phyloP scores from a whole-genome alignment of 2,888 invertebrate species.

The Nomada hirtipes region DNA sequence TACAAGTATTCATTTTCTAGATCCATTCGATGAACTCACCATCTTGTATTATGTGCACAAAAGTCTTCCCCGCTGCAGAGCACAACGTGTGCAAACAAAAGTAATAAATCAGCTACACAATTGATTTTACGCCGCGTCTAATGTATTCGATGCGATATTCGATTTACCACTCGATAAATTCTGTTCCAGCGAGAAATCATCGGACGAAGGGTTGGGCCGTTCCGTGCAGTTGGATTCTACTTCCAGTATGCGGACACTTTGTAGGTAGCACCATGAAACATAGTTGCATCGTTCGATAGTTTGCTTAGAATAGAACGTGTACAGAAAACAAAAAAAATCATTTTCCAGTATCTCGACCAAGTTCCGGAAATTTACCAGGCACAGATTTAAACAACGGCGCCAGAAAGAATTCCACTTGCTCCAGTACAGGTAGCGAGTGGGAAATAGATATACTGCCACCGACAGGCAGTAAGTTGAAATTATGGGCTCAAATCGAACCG shows the following conservation, averaged over 20 bases:
- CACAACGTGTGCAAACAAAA: constrained; percentile 75
- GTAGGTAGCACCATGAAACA: constrained; percentile 66
- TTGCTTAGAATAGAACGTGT: background rate
- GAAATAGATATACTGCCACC: constrained; percentile 77
- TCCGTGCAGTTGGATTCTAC: constrained; percentile 74
- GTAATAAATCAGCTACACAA: constrained; percentile 58
- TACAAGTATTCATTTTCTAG: constrained; percentile 64
- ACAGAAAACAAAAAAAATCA: background rate
- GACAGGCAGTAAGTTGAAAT: constrained; percentile 74
- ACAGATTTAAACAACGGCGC: constrained; percentile 73
- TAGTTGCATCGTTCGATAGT: background rate
- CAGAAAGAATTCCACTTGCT: constrained; percentile 80
- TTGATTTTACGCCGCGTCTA: constrained; percentile 14
- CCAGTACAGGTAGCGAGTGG: constrained; percentile 81
- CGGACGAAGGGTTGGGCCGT: constrained; percentile 76
- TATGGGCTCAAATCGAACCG: background rate
- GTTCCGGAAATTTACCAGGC: constrained; percentile 80
- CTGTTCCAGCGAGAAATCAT: constrained; percentile 73
- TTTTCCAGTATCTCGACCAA: constrained; percentile 76
- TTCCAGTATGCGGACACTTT: constrained; percentile 75
- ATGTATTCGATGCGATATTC: constrained; percentile 20
- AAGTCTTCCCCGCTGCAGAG: constrained; percentile 81
- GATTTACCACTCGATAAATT: constrained; percentile 25
- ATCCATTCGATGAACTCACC: constrained; percentile 85
- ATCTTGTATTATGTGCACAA: constrained; percentile 83